Base-by-base conservation (phyloP, 2,888 invertebrate genomes). In the Bimastos eiseni region DNA sequence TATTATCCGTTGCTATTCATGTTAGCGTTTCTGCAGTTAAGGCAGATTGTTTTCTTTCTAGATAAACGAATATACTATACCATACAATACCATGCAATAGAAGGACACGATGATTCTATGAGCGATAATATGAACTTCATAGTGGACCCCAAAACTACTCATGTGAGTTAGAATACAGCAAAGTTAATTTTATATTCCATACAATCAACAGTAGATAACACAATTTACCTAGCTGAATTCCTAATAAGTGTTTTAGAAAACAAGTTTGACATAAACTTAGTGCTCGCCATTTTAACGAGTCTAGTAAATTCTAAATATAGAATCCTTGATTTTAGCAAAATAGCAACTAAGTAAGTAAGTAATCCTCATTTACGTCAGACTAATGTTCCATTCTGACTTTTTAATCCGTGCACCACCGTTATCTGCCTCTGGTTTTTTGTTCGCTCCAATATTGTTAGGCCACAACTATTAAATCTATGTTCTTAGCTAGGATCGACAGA, bases 231-330 rank as follows among this genome's bases (percentile, higher is more conserved):
- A 19, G 37, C 34, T 21, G 86, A 86, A 33, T 86, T 86, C 24
- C 86, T 86, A 86, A 86, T 86, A 86, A 86, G 37, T 36, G 36
- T 86, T 24, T 86, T 86, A 36, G 34, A 36, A n/a, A 86, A 17
- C 21, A 34, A 86, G 34, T 86, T 86, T 86, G 36, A 21, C 4
- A 86, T 86, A 34, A 86, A 37, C 86, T 34, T 37, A 19, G 33
- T 36, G 37, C 37, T 86, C 86, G 86, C 86, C 86, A 86, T 86
- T 70, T 70, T 30, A 30, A 70, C 70, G n/a, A 70, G 13, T 70
- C n/a, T 11, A 70, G n/a, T 70, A 49, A 3, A 49, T 44, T 19
- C 44, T 44, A 44, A 44, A 44, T 44, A 44, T 13, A 44, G 19
- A 19, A 2, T 11, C 44, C 30, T 55, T 55, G 55, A 55, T n/a